A percentile compares a stretch with the other conserved stretches of the same genome.
These are phyloP conservation scores for Chamaea fasciata DNA, from an alignment of 2,113 vertebrate species.

Conservation along the genomic window DNA sequence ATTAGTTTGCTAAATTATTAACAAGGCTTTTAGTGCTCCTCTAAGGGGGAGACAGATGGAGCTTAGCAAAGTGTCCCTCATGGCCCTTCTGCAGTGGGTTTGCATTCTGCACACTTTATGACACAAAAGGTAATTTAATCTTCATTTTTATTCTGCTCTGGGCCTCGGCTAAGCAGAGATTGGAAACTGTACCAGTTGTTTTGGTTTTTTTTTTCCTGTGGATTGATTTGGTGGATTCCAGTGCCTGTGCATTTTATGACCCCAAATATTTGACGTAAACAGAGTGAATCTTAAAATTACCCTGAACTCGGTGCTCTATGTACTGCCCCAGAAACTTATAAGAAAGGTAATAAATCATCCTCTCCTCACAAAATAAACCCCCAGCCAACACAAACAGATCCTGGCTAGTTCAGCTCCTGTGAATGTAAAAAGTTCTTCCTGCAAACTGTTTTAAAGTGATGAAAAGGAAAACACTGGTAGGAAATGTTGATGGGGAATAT, in stretches of 20 bases:
- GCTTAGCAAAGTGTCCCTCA: neutral
- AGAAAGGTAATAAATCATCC: neutral
- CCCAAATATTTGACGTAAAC: neutral
- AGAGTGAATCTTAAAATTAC: neutral
- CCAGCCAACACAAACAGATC: neutral
- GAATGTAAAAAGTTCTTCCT: neutral
- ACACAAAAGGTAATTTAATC: constrained; percentile 5
- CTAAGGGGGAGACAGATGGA: constrained; percentile 6
- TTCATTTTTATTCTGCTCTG: neutral
- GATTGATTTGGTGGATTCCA: neutral
- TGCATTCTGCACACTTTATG: neutral
- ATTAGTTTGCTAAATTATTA: constrained; percentile 71
- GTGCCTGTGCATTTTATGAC: neutral
- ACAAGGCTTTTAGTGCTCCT: constrained; percentile 64
- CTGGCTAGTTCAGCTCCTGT: neutral
- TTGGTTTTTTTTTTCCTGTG: neutral
- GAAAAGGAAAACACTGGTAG: neutral
- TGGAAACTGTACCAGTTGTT: neutral
- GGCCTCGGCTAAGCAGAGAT: neutral
- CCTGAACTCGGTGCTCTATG: neutral
- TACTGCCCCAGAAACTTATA: neutral
- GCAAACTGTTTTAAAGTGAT: neutral
- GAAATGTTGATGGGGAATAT: neutral
- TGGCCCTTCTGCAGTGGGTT: neutral
- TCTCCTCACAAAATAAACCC: neutral